Conservation (phyloP, 2,888 invertebrate genomes). For the Ecliptopera silaceata region DNA sequence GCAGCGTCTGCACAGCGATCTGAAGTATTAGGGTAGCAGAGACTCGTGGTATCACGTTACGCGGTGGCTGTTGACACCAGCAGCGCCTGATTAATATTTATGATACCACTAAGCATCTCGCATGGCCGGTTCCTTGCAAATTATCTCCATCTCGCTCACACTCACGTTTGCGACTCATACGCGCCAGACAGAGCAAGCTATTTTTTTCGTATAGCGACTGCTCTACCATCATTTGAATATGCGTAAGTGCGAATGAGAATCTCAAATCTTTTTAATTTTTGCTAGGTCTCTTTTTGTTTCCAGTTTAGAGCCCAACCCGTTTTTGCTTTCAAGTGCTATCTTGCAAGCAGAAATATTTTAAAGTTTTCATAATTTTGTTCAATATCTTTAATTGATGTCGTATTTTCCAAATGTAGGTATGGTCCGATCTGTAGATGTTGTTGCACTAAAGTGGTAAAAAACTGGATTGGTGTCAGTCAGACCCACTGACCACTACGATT, state of each 20-base stretch:
- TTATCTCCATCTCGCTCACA: slow-evolving; percentile 68
- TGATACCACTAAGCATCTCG: slow-evolving; percentile 83
- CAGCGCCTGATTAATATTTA: slow-evolving; percentile 84
- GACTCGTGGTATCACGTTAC: slow-evolving; percentile 80
- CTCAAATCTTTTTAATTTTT: slow-evolving; percentile 75
- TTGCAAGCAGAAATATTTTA: slow-evolving; percentile 35
- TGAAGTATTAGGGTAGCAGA: slow-evolving; percentile 76
- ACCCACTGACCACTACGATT: slow-evolving; percentile 51
- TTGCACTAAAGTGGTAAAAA: slow-evolving; percentile 31
- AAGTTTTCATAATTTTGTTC: slow-evolving; percentile 35
- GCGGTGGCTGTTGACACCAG: slow-evolving; percentile 84
- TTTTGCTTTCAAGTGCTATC: slow-evolving; percentile 46
- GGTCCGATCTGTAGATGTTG: slow-evolving; percentile 9
- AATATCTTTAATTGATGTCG: slow-evolving; percentile 11
- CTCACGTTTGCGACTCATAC: slow-evolving; percentile 42
- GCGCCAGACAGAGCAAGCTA: slow-evolving; percentile 55
- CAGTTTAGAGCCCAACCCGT: slow-evolving; percentile 48
- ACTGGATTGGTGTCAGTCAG: slow-evolving; percentile 42
- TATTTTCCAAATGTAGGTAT: neutral
- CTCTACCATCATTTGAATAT: slow-evolving; percentile 70
- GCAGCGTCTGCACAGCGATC: slow-evolving; percentile 53
- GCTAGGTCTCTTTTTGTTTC: slow-evolving; percentile 57
- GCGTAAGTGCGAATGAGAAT: slow-evolving; percentile 80
- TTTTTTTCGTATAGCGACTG: slow-evolving; percentile 63
- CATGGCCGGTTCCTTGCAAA: slow-evolving; percentile 81